A percentile compares a stretch with the other conserved stretches of the same genome.
Evolutionary conservation across 2,888 invertebrate genomes (phyloP).

Genomic region (Calliopum simillimum): DNA sequence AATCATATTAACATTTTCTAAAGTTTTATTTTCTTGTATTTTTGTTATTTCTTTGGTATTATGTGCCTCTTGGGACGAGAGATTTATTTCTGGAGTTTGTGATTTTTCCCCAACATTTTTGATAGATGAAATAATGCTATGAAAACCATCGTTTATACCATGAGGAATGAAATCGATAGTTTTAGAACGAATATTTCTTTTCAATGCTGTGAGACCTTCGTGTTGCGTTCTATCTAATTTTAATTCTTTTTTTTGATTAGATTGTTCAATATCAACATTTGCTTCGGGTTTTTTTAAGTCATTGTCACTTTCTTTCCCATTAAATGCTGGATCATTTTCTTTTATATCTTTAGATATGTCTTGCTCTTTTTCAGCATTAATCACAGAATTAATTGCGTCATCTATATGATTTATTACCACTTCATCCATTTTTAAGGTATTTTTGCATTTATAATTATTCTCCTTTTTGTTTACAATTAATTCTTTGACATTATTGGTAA

Average conservation of each 20-base stretch:
- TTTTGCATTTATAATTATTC: constrained; percentile 45
- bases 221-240: not conserved
- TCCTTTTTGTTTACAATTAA: constrained; percentile 39
- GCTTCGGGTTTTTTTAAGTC: not conserved
- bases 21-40: not conserved
- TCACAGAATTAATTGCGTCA: constrained; percentile 62
- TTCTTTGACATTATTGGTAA: constrained; percentile 36
- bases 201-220: constrained; percentile 50
- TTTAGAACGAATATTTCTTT: constrained; percentile 58
- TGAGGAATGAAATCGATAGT: constrained; percentile 56
- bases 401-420: constrained; percentile 62
- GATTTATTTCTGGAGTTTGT: no score
- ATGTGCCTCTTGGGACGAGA: not conserved
- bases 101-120: no score
- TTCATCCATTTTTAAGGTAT: constrained; percentile 57
- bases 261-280: not conserved
- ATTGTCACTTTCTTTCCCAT: not conserved
- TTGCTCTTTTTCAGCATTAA: constrained; percentile 57
- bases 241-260: not conserved
- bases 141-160: not conserved
- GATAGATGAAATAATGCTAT: no score
- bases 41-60: not conserved
- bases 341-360: not conserved
- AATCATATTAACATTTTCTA: not conserved
- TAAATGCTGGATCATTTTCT: no score